phyloP scores from a whole-genome alignment of 1,140 invertebrate genomes.

The Cecropterus lyciades region DNA sequence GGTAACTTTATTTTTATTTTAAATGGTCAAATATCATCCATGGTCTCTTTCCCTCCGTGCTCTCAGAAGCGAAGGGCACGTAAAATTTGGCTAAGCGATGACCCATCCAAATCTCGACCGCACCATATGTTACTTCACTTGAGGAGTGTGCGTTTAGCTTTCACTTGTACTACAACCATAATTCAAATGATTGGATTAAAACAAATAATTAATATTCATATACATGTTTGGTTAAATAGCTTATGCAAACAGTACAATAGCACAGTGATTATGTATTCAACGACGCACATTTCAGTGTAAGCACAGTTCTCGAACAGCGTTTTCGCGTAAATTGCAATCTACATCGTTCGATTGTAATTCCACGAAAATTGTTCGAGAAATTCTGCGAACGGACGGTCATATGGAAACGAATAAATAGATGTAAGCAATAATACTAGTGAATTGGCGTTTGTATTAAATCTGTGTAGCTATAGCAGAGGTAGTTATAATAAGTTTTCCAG shows the following conservation, averaged over 20 bases:
- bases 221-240: neutral
- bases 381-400: slow-evolving; percentile 21
- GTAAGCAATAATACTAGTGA: neutral
- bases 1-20: too few relatives aligned
- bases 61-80: too few relatives aligned
- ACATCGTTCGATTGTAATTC: slow-evolving; percentile 44
- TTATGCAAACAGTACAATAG: slow-evolving; percentile 28
- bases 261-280: slow-evolving; percentile 34
- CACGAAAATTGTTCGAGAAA: slow-evolving; percentile 43
- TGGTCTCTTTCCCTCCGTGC: too few relatives aligned
- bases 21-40: too few relatives aligned
- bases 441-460: neutral
- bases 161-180: too few relatives aligned
- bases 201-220: slow-evolving; percentile 8
- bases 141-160: too few relatives aligned
- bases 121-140: too few relatives aligned
- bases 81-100: too few relatives aligned
- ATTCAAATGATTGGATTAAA: too few relatives aligned
- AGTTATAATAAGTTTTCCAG: too few relatives aligned
- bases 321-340: slow-evolving; percentile 44
- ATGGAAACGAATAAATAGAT: slow-evolving; percentile 15
- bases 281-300: slow-evolving; percentile 40
- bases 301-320: slow-evolving; percentile 29
- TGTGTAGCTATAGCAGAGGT: neutral
- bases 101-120: too few relatives aligned